Evolutionary conservation across 2,113 vertebrate genomes (phyloP).

Genomic region (Zeus faber): DNA sequence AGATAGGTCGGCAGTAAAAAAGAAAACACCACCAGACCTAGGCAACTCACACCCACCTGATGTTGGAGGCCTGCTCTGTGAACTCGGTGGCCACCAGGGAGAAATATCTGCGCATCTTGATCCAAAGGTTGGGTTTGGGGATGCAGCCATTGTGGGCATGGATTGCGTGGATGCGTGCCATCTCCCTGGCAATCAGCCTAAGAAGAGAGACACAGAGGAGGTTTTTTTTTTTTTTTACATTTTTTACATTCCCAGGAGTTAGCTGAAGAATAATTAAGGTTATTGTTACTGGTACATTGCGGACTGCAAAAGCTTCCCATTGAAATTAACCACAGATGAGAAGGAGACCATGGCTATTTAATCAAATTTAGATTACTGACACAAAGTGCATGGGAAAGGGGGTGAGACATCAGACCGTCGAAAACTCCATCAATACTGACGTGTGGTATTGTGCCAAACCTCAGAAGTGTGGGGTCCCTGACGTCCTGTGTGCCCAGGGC

Average conservation of each 20-base stretch:
- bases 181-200: slow-evolving; percentile 90
- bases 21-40: too few species aligned
- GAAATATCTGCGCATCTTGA: slow-evolving; percentile 90
- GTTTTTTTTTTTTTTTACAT: too few species aligned
- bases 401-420: too few species aligned
- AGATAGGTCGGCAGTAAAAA: too few species aligned
- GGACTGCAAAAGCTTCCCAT: too few species aligned
- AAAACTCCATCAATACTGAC: background rate
- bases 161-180: slow-evolving; percentile 94
- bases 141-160: slow-evolving; percentile 92
- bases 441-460: slow-evolving; percentile 61
- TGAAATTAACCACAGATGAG: too few species aligned
- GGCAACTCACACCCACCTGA: slow-evolving; percentile 87
- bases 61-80: slow-evolving; percentile 76
- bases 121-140: slow-evolving; percentile 91
- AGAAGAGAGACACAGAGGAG: slow-evolving; percentile 1
- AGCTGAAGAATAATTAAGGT: too few species aligned
- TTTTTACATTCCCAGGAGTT: too few species aligned
- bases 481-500: slow-evolving; percentile 89
- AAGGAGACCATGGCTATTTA: too few species aligned
- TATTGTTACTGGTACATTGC: too few species aligned
- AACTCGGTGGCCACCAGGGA: slow-evolving; percentile 88
- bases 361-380: too few species aligned
- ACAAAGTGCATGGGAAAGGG: too few species aligned
- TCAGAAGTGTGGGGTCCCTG: slow-evolving; percentile 83